A percentile compares a stretch with the other conserved stretches of the same genome.
These are phyloP conservation scores for Holcopasites calliopsidis DNA, from an alignment of 1,140 invertebrate genomes.

Conservation along the genomic window DNA sequence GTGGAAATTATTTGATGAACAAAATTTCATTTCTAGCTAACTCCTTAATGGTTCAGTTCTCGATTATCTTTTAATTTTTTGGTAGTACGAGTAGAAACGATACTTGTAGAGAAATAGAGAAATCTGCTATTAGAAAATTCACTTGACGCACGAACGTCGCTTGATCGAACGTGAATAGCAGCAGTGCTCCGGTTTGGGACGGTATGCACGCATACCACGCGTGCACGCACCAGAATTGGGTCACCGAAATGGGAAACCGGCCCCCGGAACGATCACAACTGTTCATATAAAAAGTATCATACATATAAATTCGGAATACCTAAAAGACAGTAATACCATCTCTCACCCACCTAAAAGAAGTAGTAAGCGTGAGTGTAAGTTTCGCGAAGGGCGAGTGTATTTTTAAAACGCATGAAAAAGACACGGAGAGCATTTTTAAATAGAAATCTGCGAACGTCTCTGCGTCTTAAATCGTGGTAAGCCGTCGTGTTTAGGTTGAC, in stretches of 20 bases:
- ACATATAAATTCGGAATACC: too few species aligned
- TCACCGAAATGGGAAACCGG: conserved; percentile 24
- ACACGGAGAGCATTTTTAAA: not conserved
- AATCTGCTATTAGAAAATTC: too few species aligned
- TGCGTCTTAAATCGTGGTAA: not conserved
- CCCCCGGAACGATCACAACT: conserved; percentile 26
- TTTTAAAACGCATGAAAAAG: not conserved
- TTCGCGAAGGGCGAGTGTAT: not conserved
- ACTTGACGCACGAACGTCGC: conserved; percentile 26
- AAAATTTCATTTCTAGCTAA: too few species aligned
- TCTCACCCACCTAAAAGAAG: too few species aligned
- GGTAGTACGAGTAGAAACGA: too few species aligned
- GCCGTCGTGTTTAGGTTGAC: not conserved
- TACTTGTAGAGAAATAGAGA: too few species aligned
- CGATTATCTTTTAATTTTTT: too few species aligned
- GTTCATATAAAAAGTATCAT: too few species aligned
- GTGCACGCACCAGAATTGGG: conserved; percentile 32
- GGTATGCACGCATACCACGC: conserved; percentile 31
- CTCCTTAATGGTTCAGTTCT: too few species aligned
- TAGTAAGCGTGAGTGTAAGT: not conserved
- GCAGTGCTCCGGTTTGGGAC: conserved; percentile 19
- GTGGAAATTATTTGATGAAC: too few species aligned
- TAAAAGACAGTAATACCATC: too few species aligned
- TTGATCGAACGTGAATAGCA: conserved; percentile 32
- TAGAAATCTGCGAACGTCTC: not conserved